Conservation (phyloP, 2,797 vertebrate genomes). For the Acipenser oxyrinchus region DNA sequence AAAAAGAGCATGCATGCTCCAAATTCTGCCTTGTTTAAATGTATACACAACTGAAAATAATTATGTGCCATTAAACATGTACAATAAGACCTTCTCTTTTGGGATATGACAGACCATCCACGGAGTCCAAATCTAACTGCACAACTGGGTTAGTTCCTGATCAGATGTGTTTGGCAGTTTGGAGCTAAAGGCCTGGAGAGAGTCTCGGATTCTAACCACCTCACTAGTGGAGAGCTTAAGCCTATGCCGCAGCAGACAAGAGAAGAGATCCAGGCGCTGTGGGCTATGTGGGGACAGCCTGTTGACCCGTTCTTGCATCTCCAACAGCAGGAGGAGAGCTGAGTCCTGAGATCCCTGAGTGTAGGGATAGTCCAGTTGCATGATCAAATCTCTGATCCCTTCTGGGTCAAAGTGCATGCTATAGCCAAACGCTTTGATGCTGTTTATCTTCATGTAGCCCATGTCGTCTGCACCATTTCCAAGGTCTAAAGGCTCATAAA, state of each 20-base stretch:
- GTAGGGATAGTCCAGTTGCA: constrained; percentile 92
- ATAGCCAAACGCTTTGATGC: constrained; percentile 91
- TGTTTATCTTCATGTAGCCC: constrained; percentile 97
- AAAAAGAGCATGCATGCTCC: neutral
- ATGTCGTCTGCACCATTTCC: constrained; percentile 82
- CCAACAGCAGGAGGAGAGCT: constrained; percentile 83
- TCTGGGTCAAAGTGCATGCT: constrained; percentile 95
- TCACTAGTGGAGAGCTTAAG: constrained; percentile 89
- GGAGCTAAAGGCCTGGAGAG: constrained; percentile 77
- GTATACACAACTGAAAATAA: constrained; percentile 1
- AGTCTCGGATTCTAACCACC: constrained; percentile 82
- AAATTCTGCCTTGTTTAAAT: neutral
- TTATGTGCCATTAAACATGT: neutral
- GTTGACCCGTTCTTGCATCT: constrained; percentile 92
- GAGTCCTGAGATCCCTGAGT: constrained; percentile 88
- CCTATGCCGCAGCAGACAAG: constrained; percentile 85
- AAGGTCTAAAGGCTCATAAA: constrained; percentile 86
- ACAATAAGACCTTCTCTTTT: neutral
- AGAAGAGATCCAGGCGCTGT: constrained; percentile 85
- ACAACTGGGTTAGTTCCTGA: constrained; percentile 81
- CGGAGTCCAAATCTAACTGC: constrained; percentile 66
- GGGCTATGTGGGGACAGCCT: constrained; percentile 83
- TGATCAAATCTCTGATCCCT: constrained; percentile 88
- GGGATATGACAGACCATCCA: too few species aligned
- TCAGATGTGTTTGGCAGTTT: constrained; percentile 80